A percentile compares a stretch with the other conserved stretches of the same genome.
These are phyloP conservation scores for Drosophila algonquin DNA, from an alignment of 2,888 invertebrate species.

Conservation along the genomic window DNA sequence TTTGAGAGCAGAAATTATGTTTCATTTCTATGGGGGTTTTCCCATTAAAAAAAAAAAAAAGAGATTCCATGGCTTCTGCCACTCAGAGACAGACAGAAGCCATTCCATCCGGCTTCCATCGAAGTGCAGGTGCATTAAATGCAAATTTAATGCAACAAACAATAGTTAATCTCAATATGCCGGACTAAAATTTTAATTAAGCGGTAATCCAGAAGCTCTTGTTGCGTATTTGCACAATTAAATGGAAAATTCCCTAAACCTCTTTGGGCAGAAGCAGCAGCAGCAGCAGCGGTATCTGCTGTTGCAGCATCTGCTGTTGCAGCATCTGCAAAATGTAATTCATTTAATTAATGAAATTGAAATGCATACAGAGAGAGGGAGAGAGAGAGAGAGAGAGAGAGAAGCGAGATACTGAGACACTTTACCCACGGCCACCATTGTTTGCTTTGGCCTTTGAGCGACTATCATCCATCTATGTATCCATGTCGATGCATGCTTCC, in stretches of 20 bases:
- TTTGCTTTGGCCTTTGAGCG: slow-evolving; percentile 27
- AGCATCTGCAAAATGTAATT: slow-evolving; percentile 54
- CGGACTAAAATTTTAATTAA: slow-evolving; percentile 50
- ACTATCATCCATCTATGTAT: not conserved
- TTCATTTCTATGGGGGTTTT: slow-evolving; percentile 28
- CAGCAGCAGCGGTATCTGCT: not conserved
- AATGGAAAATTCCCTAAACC: slow-evolving; percentile 46
- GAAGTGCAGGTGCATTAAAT: slow-evolving; percentile 18
- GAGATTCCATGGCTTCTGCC: not conserved
- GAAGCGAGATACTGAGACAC: slow-evolving; percentile 6
- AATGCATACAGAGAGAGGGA: slow-evolving; percentile 45
- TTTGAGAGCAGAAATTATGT: slow-evolving; percentile 32
- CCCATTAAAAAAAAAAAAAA: too few relatives aligned
- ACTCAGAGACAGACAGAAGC: slow-evolving; percentile 5
- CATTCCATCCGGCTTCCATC: too few relatives aligned
- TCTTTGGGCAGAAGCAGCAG: not conserved
- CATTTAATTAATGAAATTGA: slow-evolving; percentile 72
- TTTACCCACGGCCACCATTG: slow-evolving; percentile 14
- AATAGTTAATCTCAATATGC: not conserved
- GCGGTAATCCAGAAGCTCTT: slow-evolving; percentile 37
- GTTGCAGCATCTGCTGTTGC: slow-evolving; percentile 10
- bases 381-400: slow-evolving; percentile 10
- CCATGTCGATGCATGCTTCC: not conserved
- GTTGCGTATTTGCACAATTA: slow-evolving; percentile 53
- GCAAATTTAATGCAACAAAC: slow-evolving; percentile 25